A percentile compares a stretch with the other conserved stretches of the same genome.
These are phyloP conservation scores for Semnopithecus entellus DNA, from an alignment of 2,113 vertebrate genomes.

Conservation along the genomic window DNA sequence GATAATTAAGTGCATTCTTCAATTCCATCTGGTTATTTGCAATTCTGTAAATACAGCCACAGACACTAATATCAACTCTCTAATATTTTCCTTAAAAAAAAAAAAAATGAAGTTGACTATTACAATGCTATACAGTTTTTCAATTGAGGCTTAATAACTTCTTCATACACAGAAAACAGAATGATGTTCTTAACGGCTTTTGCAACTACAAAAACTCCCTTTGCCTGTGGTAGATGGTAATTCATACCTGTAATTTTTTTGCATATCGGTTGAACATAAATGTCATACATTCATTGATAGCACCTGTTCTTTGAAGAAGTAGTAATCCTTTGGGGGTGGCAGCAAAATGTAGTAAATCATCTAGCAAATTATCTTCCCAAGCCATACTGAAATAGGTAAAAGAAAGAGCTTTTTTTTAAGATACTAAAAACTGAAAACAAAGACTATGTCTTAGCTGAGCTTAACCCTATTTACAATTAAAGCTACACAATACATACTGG, in stretches of 20 bases:
- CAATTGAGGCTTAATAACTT: slow-evolving; percentile 44
- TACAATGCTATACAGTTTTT: neutral
- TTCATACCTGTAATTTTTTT: slow-evolving; percentile 92
- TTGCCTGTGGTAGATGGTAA: slow-evolving; percentile 8
- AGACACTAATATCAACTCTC: slow-evolving; percentile 2
- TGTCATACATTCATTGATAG: slow-evolving; percentile 90
- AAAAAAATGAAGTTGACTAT: slow-evolving; percentile 43
- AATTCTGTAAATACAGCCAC: neutral
- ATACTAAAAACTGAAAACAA: neutral
- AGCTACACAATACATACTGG: neutral
- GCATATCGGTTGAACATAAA: slow-evolving; percentile 93
- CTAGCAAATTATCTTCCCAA: slow-evolving; percentile 95
- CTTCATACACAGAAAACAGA: slow-evolving; percentile 15
- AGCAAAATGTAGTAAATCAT: slow-evolving; percentile 94
- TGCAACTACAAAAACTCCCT: slow-evolving; percentile 36
- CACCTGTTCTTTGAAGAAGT: slow-evolving; percentile 93
- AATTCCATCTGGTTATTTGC: slow-evolving; percentile 28
- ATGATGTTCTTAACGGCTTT: slow-evolving; percentile 9
- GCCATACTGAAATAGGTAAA: slow-evolving; percentile 84
- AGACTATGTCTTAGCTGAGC: neutral
- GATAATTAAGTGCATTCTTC: slow-evolving; percentile 48
- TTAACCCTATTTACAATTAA: neutral
- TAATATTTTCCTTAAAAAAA: neutral
- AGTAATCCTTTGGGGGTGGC: slow-evolving; percentile 93
- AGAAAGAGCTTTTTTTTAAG: neutral